Evolutionary conservation across 92 coral and sea anemone genomes (phyloP).

Genomic region (Actinostola sp.): DNA sequence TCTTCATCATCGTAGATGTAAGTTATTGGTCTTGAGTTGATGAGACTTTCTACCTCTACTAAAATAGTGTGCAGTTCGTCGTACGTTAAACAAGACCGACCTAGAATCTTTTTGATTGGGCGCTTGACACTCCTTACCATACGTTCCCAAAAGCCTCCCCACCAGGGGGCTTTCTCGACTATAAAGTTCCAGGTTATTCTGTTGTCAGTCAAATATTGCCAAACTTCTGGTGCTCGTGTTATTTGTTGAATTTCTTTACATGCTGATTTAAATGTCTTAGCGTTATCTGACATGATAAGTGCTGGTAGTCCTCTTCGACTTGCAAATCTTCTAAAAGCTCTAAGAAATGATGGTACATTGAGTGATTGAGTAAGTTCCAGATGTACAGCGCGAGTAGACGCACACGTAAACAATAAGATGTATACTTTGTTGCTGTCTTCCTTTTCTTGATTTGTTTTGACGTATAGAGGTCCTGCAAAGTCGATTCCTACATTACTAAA

Average conservation of each 20-base stretch:
- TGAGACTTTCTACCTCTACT: conserved; percentile 41
- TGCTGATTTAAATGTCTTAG: conserved; percentile 53
- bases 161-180: too few species aligned
- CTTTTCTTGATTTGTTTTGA: background rate
- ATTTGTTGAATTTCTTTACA: conserved; percentile 41
- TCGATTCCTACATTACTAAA: conserved; percentile 29
- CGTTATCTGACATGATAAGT: conserved; percentile 47
- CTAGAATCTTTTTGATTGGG: conserved; percentile 28
- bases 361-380: conserved; percentile 52
- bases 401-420: conserved; percentile 44
- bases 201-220: conserved; percentile 40
- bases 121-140: conserved; percentile 30
- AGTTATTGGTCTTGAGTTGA: conserved; percentile 47
- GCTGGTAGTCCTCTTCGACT: conserved; percentile 61
- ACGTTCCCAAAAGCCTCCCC: too few species aligned
- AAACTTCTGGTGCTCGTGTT: conserved; percentile 42
- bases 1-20: conserved; percentile 56
- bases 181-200: conserved; percentile 55
- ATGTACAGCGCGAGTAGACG: conserved; percentile 56
- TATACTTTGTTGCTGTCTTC: conserved; percentile 31
- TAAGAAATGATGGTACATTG: conserved; percentile 27
- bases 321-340: conserved; percentile 45
- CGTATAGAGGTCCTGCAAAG: conserved; percentile 44
- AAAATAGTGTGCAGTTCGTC: conserved; percentile 47
- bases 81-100: conserved; percentile 29